These are phyloP conservation scores for Gymnopithys bicolor DNA, from an alignment of 2,797 vertebrate species.

Conservation along the genomic window DNA sequence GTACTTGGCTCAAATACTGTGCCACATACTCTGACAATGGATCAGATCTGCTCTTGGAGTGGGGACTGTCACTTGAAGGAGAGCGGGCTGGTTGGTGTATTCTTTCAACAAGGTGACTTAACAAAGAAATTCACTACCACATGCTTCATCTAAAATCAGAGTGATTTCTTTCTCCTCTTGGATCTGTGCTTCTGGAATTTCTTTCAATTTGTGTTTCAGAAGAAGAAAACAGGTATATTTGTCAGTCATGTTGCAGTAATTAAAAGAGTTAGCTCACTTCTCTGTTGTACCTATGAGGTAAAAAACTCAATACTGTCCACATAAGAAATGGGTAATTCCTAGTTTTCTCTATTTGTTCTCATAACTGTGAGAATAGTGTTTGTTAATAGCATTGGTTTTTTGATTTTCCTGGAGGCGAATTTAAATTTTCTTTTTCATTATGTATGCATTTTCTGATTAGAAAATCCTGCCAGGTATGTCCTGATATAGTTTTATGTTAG, in stretches of 20 bases:
- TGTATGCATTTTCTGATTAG: neutral
- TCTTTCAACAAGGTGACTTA: neutral
- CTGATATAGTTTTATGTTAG: neutral
- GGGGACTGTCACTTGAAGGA: neutral
- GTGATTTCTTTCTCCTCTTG: neutral
- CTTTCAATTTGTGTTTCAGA: neutral
- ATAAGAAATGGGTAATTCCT: neutral
- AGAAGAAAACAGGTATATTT: neutral
- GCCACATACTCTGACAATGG: neutral
- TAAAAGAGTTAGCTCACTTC: neutral
- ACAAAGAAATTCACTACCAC: neutral
- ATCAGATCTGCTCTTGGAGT: neutral
- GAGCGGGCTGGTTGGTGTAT: accelerated
- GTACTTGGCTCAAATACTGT: neutral
- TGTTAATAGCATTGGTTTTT: neutral
- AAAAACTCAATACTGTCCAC: neutral
- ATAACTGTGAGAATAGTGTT: neutral
- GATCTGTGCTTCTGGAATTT: neutral
- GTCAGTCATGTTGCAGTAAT: neutral
- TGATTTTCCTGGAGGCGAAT: neutral
- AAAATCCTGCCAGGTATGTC: neutral
- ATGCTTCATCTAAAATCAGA: neutral
- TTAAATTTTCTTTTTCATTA: neutral
- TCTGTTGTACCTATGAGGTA: neutral
- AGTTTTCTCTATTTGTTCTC: neutral